Evolutionary conservation across 1,140 invertebrate species (phyloP), one percentile per base, ranked within the genome.

Genomic region (Semibalanus balanoides): DNA sequence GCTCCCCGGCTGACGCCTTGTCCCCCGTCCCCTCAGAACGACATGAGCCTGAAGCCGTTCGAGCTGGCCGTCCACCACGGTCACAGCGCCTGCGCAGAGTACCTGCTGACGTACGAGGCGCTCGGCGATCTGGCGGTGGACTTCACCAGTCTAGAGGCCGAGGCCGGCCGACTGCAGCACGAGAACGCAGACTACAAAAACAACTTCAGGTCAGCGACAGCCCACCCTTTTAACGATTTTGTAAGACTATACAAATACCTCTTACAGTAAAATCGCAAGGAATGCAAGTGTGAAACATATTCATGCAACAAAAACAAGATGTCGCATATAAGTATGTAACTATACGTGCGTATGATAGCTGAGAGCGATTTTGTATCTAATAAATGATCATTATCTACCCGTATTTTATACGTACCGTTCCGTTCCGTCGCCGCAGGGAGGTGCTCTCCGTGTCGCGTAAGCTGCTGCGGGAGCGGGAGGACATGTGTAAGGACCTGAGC

Each of bases 391-490:
- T n/a, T n/a, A n/a, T n/a, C n/a, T n/a, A n/a, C n/a, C n/a, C n/a
- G n/a, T n/a, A n/a, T n/a, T n/a, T n/a, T n/a, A n/a, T n/a, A n/a
- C n/a, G n/a, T n/a, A n/a, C 35, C 35, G 17, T 17, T 17, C 35
- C 35, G 5, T 17, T 17, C 35, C 35, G 5, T 17, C 35, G 5
- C 35, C 35, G 17, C 77, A 81, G 81, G 79, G 81, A 82, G 72
- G 81, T 82, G 35, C 75, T 83, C 70, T 78, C 76, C n/a, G 79
- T 82, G 64, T 81, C 78, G 0, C 79, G 82, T 25, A 77, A 80
- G 77, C 76, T 82, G 30, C 76, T 81, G 14, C 82, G 82, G 73
- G 82, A 83, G 74, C 76, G 82, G n/a, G 82, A 83, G 74, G 82
- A 83, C 76, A 79, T 81, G 51, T 78, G 80, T 30, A 75, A 79